Evolutionary conservation across 2,797 vertebrate species (phyloP), one percentile per base, ranked within the genome.

Genomic region (Alosa sapidissima): DNA sequence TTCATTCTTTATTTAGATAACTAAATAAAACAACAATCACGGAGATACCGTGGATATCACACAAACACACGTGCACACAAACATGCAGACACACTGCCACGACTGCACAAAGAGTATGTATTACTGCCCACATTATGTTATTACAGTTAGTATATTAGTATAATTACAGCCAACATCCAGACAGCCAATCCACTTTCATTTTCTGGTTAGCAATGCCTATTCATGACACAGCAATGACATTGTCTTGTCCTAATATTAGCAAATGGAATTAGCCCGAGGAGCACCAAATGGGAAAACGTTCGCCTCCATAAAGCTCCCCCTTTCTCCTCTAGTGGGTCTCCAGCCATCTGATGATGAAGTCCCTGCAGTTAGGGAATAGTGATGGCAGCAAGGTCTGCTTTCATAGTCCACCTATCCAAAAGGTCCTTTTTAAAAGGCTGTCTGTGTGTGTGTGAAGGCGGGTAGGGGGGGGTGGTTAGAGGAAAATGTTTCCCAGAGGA

Each of bases 401-500:
- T 75, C 36, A 78, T 78, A 78, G 72, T 78, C 36, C 72, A 78
- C 72, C 72, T 78, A 45, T 78, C 72, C 72, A 78, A 78, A 78
- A 78, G 72, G 72, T 78, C 36, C 72, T 45, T 45, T 19, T 7
- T 45, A 45, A 19, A 78, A 65, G 24, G 24, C 55, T 54, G 52
- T 54, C 9, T 54, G 52, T 54, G 52, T 54, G 52, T 54, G 52
- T 54, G 52, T 54, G 52, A 16, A 13, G 33, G 28, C 3, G 65
- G 65, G 14, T n/a, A 28, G 13, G 2, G 65, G 13, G 19, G 10
- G 33, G 11, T 16, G 19, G 14, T 19, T 6, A 41, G 41, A 36
- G 72, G 47, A 82, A 88, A 86, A 97, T 97, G 97, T 97, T 97
- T 97, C 96, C 97, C 93, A 92, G 95, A 97, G 97, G 97, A 97